phyloP scores from a whole-genome alignment of 2,888 invertebrate species.

The Himalopsyche anomala region DNA sequence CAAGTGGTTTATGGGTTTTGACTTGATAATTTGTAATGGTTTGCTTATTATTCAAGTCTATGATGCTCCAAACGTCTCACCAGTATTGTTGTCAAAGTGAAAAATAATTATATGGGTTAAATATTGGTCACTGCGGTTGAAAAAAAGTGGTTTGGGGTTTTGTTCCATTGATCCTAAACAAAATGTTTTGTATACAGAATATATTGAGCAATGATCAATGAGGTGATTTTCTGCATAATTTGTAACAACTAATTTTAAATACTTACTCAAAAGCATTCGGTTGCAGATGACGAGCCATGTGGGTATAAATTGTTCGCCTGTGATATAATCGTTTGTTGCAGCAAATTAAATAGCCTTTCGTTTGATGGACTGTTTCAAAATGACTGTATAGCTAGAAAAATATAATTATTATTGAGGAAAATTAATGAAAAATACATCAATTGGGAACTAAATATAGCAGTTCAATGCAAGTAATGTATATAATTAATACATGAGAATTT shows the following conservation, averaged over 20 bases:
- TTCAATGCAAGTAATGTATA: too few species aligned
- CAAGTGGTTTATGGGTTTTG: too few species aligned
- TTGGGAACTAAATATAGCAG: too few species aligned
- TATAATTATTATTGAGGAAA: neutral
- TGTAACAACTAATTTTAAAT: neutral
- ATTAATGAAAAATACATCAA: too few species aligned
- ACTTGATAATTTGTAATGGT: too few species aligned
- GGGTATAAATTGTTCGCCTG: constrained; percentile 53
- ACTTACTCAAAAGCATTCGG: constrained; percentile 60
- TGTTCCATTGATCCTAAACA: too few species aligned
- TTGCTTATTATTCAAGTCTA: too few species aligned
- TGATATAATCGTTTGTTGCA: constrained; percentile 54
- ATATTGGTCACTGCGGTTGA: neutral
- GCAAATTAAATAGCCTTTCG: constrained; percentile 56
- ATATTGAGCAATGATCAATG: neutral
- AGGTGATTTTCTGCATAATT: neutral
- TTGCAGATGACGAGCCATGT: constrained; percentile 61
- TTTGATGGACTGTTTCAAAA: constrained; percentile 48
- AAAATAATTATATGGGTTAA: too few species aligned
- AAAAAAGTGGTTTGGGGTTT: neutral
- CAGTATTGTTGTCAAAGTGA: too few species aligned
- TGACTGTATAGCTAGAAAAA: constrained; percentile 54
- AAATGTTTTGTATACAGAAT: neutral
- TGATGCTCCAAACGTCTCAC: too few species aligned
- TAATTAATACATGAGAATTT: too few species aligned